A percentile compares a stretch with the other conserved stretches of the same genome.
phyloP scores from a whole-genome alignment of 2,888 invertebrate genomes.

The Gryllus longicercus region DNA sequence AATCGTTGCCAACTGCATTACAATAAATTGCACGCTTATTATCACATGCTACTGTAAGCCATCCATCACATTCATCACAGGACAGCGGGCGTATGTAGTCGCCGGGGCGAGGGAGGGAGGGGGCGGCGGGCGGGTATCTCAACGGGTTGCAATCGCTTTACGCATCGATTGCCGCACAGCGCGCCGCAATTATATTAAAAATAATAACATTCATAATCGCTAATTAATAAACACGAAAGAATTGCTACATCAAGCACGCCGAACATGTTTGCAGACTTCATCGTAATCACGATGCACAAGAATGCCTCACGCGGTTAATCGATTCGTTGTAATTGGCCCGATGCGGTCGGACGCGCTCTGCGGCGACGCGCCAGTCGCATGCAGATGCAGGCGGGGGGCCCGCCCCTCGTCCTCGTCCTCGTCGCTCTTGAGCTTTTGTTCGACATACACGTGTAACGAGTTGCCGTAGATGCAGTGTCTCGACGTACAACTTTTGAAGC shows the following conservation, averaged over 20 bases:
- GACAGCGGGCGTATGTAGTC: neutral
- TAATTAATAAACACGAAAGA: slow-evolving; percentile 17
- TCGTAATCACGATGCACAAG: slow-evolving; percentile 17
- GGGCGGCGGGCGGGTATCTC: neutral
- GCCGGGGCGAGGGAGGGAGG: neutral
- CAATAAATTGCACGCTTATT: slow-evolving; percentile 17
- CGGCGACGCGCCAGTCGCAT: too few relatives aligned
- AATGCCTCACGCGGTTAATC: neutral
- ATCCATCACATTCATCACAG: slow-evolving; percentile 10
- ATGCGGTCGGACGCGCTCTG: too few relatives aligned
- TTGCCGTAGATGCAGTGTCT: too few relatives aligned
- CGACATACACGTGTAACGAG: too few relatives aligned
- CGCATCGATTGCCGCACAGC: slow-evolving; percentile 4
- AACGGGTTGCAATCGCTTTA: neutral
- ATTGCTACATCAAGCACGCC: slow-evolving; percentile 2
- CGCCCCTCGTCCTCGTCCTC: too few relatives aligned
- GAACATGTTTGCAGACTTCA: slow-evolving; percentile 17
- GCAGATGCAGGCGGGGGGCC: too few relatives aligned
- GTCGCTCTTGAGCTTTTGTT: too few relatives aligned
- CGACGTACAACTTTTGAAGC: too few relatives aligned
- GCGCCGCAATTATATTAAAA: neutral
- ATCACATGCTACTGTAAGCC: slow-evolving; percentile 9
- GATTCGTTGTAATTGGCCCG: slow-evolving; percentile 6
- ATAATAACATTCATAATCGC: slow-evolving; percentile 3
- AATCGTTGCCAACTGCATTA: slow-evolving; percentile 17